Evolutionary conservation across 2,888 invertebrate genomes (phyloP).

Genomic region (Phengaris arion): DNA sequence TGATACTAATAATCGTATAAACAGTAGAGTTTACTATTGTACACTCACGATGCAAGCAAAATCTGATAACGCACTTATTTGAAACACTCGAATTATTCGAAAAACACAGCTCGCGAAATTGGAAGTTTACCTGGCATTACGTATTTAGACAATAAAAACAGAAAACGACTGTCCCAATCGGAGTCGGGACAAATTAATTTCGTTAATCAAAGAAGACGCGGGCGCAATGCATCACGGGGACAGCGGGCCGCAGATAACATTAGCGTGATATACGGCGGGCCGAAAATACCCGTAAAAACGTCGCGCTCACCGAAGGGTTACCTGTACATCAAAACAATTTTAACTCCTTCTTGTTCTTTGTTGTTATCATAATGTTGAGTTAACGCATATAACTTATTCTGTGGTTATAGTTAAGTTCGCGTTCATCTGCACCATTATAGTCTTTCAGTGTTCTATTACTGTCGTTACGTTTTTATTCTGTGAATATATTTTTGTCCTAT

Average conservation of each 20-base stretch:
- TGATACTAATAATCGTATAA: too few relatives aligned
- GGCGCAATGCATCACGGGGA: slow-evolving; percentile 70
- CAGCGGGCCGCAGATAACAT: slow-evolving; percentile 69
- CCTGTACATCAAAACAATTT: slow-evolving; percentile 34
- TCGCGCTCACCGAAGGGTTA: slow-evolving; percentile 37
- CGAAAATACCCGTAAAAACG: slow-evolving; percentile 59
- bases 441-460: too few relatives aligned
- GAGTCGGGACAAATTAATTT: slow-evolving; percentile 72
- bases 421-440: too few relatives aligned
- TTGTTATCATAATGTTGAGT: background rate
- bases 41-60: background rate
- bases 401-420: too few relatives aligned
- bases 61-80: background rate
- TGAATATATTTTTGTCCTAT: too few relatives aligned
- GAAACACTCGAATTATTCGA: background rate
- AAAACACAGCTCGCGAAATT: background rate
- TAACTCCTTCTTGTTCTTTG: slow-evolving; percentile 15
- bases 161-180: slow-evolving; percentile 44
- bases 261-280: slow-evolving; percentile 68
- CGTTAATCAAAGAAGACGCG: slow-evolving; percentile 67
- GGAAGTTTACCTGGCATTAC: slow-evolving; percentile 16
- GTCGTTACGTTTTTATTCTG: too few relatives aligned
- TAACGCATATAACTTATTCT: background rate
- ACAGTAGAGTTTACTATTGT: too few relatives aligned
- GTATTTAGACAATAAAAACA: slow-evolving; percentile 21